These are phyloP conservation scores for Chironomus striatipennis DNA, from an alignment of 1,140 invertebrate species.

Conservation along the genomic window DNA sequence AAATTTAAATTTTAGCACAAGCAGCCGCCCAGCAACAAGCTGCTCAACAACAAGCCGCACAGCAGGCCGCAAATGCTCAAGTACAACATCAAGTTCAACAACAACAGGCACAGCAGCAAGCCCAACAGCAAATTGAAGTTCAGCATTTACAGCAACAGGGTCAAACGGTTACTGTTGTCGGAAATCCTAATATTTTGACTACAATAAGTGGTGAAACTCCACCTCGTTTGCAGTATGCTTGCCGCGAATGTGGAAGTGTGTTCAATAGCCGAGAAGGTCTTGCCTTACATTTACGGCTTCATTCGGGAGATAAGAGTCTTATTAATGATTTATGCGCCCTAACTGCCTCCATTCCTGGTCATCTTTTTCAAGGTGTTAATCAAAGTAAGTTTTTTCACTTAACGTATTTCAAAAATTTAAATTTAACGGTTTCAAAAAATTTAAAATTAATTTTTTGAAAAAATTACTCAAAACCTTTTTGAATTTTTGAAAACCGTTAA, in stretches of 20 bases:
- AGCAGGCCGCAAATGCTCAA: conserved; percentile 38
- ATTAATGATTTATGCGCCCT: conserved; percentile 77
- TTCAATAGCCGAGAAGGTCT: conserved; percentile 64
- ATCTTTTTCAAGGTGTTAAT: conserved; percentile 40
- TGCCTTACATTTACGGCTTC: conserved; percentile 67
- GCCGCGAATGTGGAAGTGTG: conserved; percentile 52
- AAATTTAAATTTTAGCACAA: too few species aligned
- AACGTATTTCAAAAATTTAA: too few species aligned
- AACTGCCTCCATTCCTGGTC: conserved; percentile 61
- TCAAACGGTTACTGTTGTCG: conserved; percentile 39
- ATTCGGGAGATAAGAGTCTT: conserved; percentile 72
- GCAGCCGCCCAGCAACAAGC: conserved; percentile 31
- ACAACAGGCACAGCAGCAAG: conserved; percentile 38
- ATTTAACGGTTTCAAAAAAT: too few species aligned
- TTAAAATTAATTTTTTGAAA: too few species aligned
- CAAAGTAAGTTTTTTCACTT: background rate
- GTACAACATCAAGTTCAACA: conserved; percentile 36
- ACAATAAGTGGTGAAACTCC: conserved; percentile 27
- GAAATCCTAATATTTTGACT: conserved; percentile 37
- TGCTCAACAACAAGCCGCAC: conserved; percentile 37
- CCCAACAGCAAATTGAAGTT: conserved; percentile 35
- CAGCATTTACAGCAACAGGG: conserved; percentile 30
- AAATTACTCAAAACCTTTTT: too few species aligned
- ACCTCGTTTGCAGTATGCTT: conserved; percentile 33
- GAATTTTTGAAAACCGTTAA: too few species aligned